A percentile compares a stretch with the other conserved stretches of the same genome.
Conservation (phyloP, 2,797 vertebrate species). For the Phylloscopus collybita region DNA sequence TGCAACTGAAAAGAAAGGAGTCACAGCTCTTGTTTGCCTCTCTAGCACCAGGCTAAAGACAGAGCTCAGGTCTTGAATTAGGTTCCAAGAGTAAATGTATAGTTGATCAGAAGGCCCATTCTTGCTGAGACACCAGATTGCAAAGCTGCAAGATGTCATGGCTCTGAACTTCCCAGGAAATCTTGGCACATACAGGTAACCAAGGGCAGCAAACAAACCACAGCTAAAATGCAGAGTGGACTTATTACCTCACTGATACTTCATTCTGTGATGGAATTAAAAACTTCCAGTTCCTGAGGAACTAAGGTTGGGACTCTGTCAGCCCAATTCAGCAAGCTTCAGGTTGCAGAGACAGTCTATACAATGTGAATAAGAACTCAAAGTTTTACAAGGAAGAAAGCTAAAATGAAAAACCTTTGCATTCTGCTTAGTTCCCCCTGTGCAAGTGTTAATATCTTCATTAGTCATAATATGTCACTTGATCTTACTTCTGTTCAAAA, state of each 20-base stretch:
- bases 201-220: neutral
- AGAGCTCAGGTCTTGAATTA: neutral
- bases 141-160: neutral
- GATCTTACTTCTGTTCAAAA: neutral
- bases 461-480: conserved; percentile 8
- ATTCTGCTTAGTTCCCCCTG: neutral
- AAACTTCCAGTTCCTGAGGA: neutral
- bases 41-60: neutral
- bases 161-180: neutral
- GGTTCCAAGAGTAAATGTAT: neutral
- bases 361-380: neutral
- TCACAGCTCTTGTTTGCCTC: neutral
- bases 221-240: neutral
- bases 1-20: neutral
- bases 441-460: neutral
- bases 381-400: neutral
- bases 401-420: neutral
- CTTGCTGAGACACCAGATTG: neutral
- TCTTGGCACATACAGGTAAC: neutral
- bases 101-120: neutral
- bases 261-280: neutral
- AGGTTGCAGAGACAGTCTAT: neutral
- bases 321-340: neutral
- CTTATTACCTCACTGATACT: neutral
- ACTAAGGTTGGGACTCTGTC: neutral